Conservation (phyloP, 2,797 vertebrate genomes). For the Bothrops alternatus region DNA sequence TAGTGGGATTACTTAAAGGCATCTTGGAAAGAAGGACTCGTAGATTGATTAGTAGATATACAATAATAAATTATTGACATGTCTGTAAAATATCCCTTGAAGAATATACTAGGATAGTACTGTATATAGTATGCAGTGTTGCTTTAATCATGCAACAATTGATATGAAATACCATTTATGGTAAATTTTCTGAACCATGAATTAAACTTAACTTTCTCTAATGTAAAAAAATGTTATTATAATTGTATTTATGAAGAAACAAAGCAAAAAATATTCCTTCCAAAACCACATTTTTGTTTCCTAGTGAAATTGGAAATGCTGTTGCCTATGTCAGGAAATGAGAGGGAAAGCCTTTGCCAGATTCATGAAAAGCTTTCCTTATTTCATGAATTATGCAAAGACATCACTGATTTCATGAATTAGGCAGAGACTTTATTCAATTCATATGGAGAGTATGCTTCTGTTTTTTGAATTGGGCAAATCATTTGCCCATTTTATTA, state of each 20-base stretch:
- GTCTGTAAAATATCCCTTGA: not conserved
- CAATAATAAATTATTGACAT: not conserved
- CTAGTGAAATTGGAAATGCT: not conserved
- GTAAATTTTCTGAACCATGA: not conserved
- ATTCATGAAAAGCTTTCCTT: slow-evolving; percentile 1
- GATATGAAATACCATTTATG: not conserved
- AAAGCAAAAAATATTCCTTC: not conserved
- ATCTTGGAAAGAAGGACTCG: not conserved
- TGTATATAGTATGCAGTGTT: not conserved
- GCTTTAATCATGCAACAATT: not conserved
- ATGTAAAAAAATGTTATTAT: not conserved
- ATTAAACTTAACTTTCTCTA: not conserved
- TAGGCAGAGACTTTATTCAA: not conserved
- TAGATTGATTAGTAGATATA: not conserved
- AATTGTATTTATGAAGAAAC: not conserved
- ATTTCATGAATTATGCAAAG: slow-evolving; percentile 19
- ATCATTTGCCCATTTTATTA: not conserved
- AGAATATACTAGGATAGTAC: not conserved
- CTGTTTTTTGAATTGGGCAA: slow-evolving; percentile 8
- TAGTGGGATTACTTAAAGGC: not conserved
- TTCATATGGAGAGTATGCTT: not conserved
- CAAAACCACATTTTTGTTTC: not conserved
- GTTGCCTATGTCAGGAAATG: slow-evolving; percentile 1
- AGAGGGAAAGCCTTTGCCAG: not conserved
- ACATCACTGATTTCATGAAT: slow-evolving; percentile 11